Evolutionary conservation across 2,888 invertebrate genomes (phyloP).

Genomic region (Chloromyia formosa): DNA sequence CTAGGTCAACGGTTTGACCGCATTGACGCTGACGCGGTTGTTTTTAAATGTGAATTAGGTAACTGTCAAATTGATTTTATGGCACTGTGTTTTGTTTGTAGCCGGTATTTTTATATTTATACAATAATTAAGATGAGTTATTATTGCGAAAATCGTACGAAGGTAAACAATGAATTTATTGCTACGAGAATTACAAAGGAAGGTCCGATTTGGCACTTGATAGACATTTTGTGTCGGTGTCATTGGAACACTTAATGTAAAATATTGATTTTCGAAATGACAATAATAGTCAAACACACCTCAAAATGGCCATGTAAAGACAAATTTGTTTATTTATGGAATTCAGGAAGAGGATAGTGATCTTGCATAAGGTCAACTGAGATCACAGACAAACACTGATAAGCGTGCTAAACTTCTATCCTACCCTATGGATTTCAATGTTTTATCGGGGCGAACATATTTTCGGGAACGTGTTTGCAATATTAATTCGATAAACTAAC

Average conservation of each 20-base stretch:
- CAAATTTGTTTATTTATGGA: background rate
- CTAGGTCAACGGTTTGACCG: background rate
- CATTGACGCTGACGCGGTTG: background rate
- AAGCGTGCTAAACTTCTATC: background rate
- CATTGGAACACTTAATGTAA: too few relatives aligned
- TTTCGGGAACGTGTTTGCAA: background rate
- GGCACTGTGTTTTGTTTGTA: background rate
- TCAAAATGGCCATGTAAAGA: too few relatives aligned
- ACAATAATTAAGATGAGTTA: too few relatives aligned
- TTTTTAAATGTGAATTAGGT: background rate
- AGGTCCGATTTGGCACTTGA: too few relatives aligned
- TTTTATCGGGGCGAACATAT: background rate
- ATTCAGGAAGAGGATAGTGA: background rate
- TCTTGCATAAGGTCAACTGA: background rate
- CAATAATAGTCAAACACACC: too few relatives aligned
- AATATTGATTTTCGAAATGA: too few relatives aligned
- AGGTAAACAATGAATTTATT: too few relatives aligned
- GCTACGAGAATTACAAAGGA: too few relatives aligned
- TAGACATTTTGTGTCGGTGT: too few relatives aligned
- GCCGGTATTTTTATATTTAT: background rate
- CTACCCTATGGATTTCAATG: background rate
- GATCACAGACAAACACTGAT: background rate
- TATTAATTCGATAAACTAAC: background rate
- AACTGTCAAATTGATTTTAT: background rate
- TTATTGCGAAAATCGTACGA: too few relatives aligned